Base-by-base conservation (phyloP, 2,888 invertebrate species). In the Lithophane leautieri region DNA sequence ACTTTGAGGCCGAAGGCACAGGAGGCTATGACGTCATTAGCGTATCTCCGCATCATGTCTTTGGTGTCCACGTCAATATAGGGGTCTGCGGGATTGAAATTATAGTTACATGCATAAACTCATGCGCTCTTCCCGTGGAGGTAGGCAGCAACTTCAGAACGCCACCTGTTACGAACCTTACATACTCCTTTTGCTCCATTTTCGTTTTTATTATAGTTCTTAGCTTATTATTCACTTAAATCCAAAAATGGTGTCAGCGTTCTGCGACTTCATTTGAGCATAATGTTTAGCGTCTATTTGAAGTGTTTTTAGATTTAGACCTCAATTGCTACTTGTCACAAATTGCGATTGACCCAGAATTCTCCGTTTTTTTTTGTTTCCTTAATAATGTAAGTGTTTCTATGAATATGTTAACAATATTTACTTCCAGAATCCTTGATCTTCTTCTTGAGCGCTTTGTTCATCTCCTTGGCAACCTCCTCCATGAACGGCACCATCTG, bases 1-100 rank as follows among this genome's bases (percentile, higher is more conserved):
- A 97, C 95, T 86, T 97, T 94, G 8, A 97, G 86, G 0, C 97
- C 97, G 81, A 97, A 97, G 19, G 96, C 96, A n/a, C 95, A 93
- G 2, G 96, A 94, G 0, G 97, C 97, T 63, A 97, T 97, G 6
- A 97, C 95, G 83, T 97, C 97, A 80, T 95, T 97, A 6, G 96
- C 92, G 82, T 93, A 96, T 34, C 96, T 90, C 4, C 94, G 93
- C n/a, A 93, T 94, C 16, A 93, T 70, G 75, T 97, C 95, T 79
- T 95, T 96, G 71, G 93, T 84, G 25, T 97, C 96, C 0, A 95
- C 56, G 61, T 93, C 93, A 9, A 91, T 60, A 79, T 88, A 89
- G 9, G 82, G 84, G 1, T 78, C 92, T 93, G 79, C 22, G 44
- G 50, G 28, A 25, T 54, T 25, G 4, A 62, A 40, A 61, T 22